Conservation (phyloP, 1,140 invertebrate species). For the Brachystomella parvula region DNA sequence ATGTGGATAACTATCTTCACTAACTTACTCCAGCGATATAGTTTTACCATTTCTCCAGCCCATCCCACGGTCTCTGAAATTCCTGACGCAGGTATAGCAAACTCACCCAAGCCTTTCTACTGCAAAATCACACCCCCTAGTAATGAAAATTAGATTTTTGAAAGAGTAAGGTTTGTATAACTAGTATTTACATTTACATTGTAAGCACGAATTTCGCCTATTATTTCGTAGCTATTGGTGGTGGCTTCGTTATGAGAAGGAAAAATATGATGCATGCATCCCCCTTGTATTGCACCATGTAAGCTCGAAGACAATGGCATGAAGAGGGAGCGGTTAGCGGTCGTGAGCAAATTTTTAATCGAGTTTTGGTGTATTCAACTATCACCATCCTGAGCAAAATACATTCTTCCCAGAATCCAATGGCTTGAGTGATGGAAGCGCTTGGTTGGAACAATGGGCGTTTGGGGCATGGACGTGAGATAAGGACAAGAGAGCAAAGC, state of each 20-base stretch:
- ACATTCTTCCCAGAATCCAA: too few relatives aligned
- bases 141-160: too few relatives aligned
- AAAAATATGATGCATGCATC: neutral
- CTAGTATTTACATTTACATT: neutral
- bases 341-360: neutral
- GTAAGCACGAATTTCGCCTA: neutral
- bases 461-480: too few relatives aligned
- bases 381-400: neutral
- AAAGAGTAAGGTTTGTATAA: neutral
- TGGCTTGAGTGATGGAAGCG: too few relatives aligned
- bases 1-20: neutral
- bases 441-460: too few relatives aligned
- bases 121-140: neutral
- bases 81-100: neutral
- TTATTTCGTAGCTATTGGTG: neutral
- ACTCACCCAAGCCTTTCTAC: neutral
- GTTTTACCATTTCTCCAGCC: neutral
- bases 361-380: neutral
- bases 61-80: neutral
- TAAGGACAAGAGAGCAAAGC: too few relatives aligned
- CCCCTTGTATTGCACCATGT: neutral
- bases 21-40: conserved; percentile 3
- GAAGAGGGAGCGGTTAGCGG: neutral
- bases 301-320: neutral
- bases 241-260: neutral